Conservation (phyloP, 2,888 invertebrate genomes). For the Pollenia labialis region DNA sequence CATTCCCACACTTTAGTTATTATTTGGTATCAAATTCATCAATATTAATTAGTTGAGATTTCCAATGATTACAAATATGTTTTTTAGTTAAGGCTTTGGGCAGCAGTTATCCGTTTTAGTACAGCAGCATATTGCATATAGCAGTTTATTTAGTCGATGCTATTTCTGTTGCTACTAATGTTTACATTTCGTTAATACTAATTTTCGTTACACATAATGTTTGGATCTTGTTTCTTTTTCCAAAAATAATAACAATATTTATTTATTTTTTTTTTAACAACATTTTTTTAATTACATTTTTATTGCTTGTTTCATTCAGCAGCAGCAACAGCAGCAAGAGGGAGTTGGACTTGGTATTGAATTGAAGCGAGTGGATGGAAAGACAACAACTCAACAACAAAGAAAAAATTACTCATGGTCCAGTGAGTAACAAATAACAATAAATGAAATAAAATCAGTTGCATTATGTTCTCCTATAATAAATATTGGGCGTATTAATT, state of each 20-base stretch:
- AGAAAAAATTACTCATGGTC: conserved; percentile 34
- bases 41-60: conserved; percentile 64
- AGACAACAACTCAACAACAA: background rate
- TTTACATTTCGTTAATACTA: conserved; percentile 62
- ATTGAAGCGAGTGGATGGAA: conserved; percentile 9
- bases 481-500: conserved; percentile 4
- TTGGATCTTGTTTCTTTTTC: conserved; percentile 44
- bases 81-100: conserved; percentile 47
- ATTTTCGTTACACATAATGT: conserved; percentile 68
- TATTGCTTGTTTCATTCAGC: background rate
- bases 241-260: background rate
- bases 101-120: conserved; percentile 3
- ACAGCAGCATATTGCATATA: background rate
- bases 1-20: conserved; percentile 67
- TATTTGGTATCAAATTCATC: conserved; percentile 60
- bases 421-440: conserved; percentile 43
- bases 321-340: background rate
- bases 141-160: conserved; percentile 1
- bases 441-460: conserved; percentile 10
- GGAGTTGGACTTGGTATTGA: conserved; percentile 12
- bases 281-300: conserved; percentile 57
- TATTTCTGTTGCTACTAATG: background rate
- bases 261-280: conserved; percentile 22
- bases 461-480: conserved; percentile 7
- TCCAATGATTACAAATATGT: conserved; percentile 41